Evolutionary conservation across 2,888 invertebrate species (phyloP).

Genomic region (Drosophila stalkeri): DNA sequence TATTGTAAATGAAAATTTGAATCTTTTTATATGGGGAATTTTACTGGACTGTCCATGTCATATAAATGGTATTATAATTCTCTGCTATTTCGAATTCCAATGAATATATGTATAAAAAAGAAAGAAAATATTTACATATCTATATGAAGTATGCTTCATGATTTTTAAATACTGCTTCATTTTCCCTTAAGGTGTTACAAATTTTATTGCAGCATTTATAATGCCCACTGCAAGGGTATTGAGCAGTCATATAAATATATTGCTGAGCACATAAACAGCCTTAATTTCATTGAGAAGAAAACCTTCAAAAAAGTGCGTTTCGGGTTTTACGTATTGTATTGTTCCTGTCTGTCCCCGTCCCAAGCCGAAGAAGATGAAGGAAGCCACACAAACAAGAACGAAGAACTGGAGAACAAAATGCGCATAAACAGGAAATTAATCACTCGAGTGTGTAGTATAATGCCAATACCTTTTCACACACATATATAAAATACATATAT

Average conservation of each 20-base stretch:
- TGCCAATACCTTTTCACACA: conserved; percentile 56
- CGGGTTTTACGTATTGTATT: conserved; percentile 28
- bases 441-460: conserved; percentile 66
- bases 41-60: neutral
- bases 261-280: conserved; percentile 1
- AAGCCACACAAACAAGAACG: conserved; percentile 73
- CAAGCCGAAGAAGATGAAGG: conserved; percentile 24
- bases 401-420: conserved; percentile 43
- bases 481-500: conserved; percentile 10
- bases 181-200: conserved; percentile 5
- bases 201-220: neutral
- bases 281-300: conserved; percentile 63
- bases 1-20: neutral
- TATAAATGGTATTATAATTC: neutral
- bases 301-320: conserved; percentile 52
- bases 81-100: neutral
- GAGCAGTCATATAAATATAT: conserved; percentile 2
- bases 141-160: no score
- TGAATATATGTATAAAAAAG: neutral
- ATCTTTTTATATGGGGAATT: neutral
- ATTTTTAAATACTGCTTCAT: neutral
- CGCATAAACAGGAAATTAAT: conserved; percentile 81
- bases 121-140: neutral
- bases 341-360: conserved; percentile 30
- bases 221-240: conserved; percentile 7